phyloP scores from a whole-genome alignment of 2,113 vertebrate species.

The Spermophilus dauricus region DNA sequence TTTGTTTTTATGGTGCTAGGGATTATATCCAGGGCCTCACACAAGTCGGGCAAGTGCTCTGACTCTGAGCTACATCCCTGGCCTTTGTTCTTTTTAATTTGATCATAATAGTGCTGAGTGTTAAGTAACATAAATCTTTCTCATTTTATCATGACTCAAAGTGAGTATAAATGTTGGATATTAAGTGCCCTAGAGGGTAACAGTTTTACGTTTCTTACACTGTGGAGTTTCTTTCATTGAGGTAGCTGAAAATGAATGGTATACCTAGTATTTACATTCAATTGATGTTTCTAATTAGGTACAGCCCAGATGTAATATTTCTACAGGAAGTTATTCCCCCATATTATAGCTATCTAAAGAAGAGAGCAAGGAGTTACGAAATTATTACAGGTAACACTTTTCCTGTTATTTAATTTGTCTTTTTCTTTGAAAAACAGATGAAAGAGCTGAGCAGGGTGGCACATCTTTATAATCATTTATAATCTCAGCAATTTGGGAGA shows the following conservation, averaged over 20 bases:
- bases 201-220: background rate
- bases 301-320: constrained; percentile 96
- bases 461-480: too few species aligned
- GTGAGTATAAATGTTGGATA: background rate
- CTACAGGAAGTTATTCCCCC: constrained; percentile 95
- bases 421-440: constrained; percentile 33
- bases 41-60: background rate
- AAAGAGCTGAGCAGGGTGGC: too few species aligned
- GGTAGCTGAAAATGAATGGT: background rate
- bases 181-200: background rate
- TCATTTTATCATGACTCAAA: background rate
- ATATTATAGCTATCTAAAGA: constrained; percentile 92
- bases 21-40: background rate
- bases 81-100: background rate
- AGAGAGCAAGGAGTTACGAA: constrained; percentile 92
- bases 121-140: background rate
- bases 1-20: background rate
- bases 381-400: constrained; percentile 92
- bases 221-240: background rate
- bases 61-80: background rate
- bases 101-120: background rate
- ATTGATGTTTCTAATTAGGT: constrained; percentile 88
- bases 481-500: too few species aligned
- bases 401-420: background rate
- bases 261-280: background rate